Percentiles rank a stretch among this genome's conserved stretches.
Conservation (phyloP, 1,140 invertebrate genomes). For the Apolygus lucorum region DNA sequence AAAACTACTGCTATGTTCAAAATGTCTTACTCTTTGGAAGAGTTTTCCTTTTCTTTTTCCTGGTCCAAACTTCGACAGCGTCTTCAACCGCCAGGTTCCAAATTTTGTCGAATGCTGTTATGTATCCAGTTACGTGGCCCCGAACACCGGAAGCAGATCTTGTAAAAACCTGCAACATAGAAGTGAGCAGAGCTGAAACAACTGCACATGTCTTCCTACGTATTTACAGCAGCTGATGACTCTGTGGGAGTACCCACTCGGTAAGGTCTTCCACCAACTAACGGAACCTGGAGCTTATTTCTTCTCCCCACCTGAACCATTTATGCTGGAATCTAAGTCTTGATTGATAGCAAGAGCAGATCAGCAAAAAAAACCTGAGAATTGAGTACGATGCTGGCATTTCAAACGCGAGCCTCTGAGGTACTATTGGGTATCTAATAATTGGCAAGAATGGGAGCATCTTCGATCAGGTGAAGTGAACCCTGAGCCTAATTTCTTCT, state of each 20-base stretch:
- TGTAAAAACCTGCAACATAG: no score
- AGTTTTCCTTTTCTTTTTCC: slow-evolving; percentile 36
- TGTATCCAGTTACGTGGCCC: slow-evolving; percentile 66
- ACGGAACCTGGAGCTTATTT: background rate
- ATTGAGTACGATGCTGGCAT: no score
- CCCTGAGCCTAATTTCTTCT: no score
- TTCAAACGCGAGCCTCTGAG: no score
- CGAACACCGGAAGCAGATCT: slow-evolving; percentile 47
- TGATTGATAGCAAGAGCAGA: no score
- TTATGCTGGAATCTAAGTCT: no score
- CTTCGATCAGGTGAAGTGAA: no score
- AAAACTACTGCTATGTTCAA: background rate
- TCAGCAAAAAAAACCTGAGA: no score
- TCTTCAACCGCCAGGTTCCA: slow-evolving; percentile 85
- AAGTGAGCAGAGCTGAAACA: background rate
- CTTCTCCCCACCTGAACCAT: no score
- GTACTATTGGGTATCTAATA: no score
- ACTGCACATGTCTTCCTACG: background rate
- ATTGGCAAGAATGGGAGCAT: no score
- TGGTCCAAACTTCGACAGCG: slow-evolving; percentile 75
- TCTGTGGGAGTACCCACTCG: slow-evolving; percentile 2
- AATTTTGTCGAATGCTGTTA: slow-evolving; percentile 88
- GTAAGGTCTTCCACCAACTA: background rate
- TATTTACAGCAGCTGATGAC: no score
- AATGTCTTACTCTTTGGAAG: slow-evolving; percentile 30